Evolutionary conservation across 2,888 invertebrate genomes (phyloP).

Genomic region (Zeuzera pyrina): DNA sequence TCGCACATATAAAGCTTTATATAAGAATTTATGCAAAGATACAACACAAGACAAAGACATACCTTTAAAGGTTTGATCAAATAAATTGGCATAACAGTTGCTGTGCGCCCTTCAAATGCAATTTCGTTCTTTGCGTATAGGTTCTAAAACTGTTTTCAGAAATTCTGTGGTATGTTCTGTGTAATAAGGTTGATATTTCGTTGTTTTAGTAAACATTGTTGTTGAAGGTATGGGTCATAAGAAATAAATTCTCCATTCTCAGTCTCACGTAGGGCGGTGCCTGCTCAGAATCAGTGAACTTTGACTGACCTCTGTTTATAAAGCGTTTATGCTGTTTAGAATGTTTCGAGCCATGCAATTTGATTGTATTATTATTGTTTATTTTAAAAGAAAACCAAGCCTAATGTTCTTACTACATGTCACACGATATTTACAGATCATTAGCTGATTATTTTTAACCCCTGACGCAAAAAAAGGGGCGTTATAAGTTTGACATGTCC

Average conservation of each 20-base stretch:
- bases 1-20: no score
- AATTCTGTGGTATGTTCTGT: not conserved
- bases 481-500: no score
- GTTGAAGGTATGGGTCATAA: conserved; percentile 24
- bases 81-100: not conserved
- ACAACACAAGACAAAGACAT: no score
- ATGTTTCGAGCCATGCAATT: no score
- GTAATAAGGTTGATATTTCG: not conserved
- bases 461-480: no score
- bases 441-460: no score
- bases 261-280: conserved; percentile 23
- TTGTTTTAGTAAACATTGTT: conserved; percentile 15
- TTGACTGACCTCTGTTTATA: conserved; percentile 36
- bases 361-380: no score
- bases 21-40: no score
- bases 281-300: conserved; percentile 35
- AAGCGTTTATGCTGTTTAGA: conserved; percentile 6
- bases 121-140: not conserved
- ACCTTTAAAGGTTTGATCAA: no score
- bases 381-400: no score
- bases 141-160: not conserved
- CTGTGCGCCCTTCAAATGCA: not conserved
- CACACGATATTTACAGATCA: no score
- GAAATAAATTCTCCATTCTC: conserved; percentile 20
- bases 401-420: no score